Conservation (phyloP, 2,113 vertebrate species). For the Climacteris rufus region DNA sequence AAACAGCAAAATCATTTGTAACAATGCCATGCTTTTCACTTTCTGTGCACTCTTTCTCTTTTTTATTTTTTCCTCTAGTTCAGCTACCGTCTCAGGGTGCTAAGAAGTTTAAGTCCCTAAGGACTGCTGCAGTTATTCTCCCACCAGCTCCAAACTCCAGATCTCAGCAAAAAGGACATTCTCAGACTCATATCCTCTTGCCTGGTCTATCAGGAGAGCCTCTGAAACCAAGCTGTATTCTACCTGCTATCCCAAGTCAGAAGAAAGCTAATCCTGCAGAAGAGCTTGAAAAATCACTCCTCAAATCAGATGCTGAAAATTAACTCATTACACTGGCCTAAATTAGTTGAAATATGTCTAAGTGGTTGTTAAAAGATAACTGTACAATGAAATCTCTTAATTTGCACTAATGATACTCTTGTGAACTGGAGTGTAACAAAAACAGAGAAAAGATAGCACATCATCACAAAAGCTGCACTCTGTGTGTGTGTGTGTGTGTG, state of each 20-base stretch:
- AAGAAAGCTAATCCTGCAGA: conserved; percentile 55
- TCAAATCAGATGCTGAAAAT: conserved; percentile 1
- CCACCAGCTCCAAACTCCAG: conserved; percentile 39
- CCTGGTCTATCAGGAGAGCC: conserved; percentile 71
- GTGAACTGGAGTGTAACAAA: background rate
- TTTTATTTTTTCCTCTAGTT: conserved; percentile 26
- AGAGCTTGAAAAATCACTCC: background rate
- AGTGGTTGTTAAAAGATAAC: background rate
- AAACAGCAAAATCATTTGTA: background rate
- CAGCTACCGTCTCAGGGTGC: conserved; percentile 64
- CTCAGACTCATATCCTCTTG: conserved; percentile 62
- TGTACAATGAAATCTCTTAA: background rate
- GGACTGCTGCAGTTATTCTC: conserved; percentile 34
- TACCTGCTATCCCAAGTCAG: conserved; percentile 82
- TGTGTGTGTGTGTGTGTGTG: background rate
- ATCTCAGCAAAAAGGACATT: conserved; percentile 21
- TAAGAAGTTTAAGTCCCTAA: conserved; percentile 70
- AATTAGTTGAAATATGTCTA: background rate
- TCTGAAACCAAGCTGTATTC: conserved; percentile 71
- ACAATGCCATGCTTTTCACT: background rate
- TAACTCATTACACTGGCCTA: background rate
- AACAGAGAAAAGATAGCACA: background rate
- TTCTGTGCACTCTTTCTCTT: background rate
- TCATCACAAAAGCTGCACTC: background rate
- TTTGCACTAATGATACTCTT: background rate